Base-by-base conservation (phyloP, 2,797 vertebrate genomes). In the Aotus griseimembra region DNA sequence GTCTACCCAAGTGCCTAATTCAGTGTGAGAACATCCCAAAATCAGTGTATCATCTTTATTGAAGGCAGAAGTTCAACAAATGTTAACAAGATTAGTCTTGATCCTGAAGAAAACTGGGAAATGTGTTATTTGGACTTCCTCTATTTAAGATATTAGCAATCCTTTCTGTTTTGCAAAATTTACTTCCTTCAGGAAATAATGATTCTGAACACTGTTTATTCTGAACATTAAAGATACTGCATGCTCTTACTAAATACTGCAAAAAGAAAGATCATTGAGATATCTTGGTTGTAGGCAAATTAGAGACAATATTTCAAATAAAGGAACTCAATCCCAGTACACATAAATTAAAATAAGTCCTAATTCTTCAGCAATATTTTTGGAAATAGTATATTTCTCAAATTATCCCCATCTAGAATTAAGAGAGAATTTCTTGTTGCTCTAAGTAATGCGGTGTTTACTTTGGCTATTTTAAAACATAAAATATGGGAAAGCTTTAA, bases 111-210 rank as follows among this genome's bases (percentile, higher is more conserved):
- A 97, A 93, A 70, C n/a, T 50, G 48, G 84, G 48, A 92, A 94
- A 67, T 81, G 55, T 24, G 72, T 52, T 83, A 4, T 33, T 81
- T 24, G 28, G 58, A 90, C 89, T 97, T 97, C 79, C 91, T 90
- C 88, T 92, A 73, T 77, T 92, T 90, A 83, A 77, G 64, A 24
- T 92, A 84, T 67, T 86, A 90, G 52, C 77, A 96, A 83, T 88
- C 58, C 17, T 90, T 84, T 93, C 87, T 96, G 85, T 67, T 83
- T 93, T 70, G 58, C 82, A 96, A 88, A 88, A 39, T 67, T 88
- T 79, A 92, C 7, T 79, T 33, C 46, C 30, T 81, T 79, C 52
- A 92, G 50, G 50, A 80, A 24, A 80, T 13, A 36, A 22, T 91
- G 57, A 58, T 64, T 96, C 95, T 44, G 20, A 82, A 90, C 50